Base-by-base conservation (phyloP, 2,888 invertebrate genomes). In the Coenonympha glycerion region DNA sequence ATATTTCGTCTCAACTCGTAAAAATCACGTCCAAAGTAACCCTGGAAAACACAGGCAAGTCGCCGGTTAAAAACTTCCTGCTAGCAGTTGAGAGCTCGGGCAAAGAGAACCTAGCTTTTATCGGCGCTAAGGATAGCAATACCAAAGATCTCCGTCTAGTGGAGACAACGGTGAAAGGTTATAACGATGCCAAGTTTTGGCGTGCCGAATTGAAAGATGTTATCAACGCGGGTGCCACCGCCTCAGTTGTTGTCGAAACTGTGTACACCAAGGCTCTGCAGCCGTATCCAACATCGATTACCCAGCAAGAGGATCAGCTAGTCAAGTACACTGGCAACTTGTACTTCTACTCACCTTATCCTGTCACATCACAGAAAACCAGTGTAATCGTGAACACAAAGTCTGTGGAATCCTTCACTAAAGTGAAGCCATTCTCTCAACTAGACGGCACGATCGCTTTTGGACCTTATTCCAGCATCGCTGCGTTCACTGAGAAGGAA, bases 261-360 rank as follows among this genome's bases (percentile, higher is more conserved):
- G 90, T 95, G 0, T 91, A 92, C 42, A 92, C 93, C 0, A 93
- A 95, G 69, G 89, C 91, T 11, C 84, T 98, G 21, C 74, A 84
- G 22, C 96, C 99, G 0, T 95, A 94, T 79, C 99, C 99, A 1
- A 91, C 91, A 6, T 91, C 93, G 62, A 97, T 99, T 54, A 89
- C 92, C 0, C 99, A 99, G 76, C 92, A 94, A 56, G 99, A 99
- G 67, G 95, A 95, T 66, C 99, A 99, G 70, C 88, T 97, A 57
- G 95, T 99, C 0, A 91, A 93, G 60, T 98, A 93, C 73, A 90
- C 88, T 59, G 97, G 97, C 19, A 95, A 93, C 69, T 89, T 95
- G 50, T 95, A 96, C 71, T 88, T 94, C 47, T 96, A 91, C 71
- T 91, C 94, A 0, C 95, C 97, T 0, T 99, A 99, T 76, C 73